Base-by-base conservation (phyloP, 2,113 vertebrate species). In the Xyrauchen texanus region DNA sequence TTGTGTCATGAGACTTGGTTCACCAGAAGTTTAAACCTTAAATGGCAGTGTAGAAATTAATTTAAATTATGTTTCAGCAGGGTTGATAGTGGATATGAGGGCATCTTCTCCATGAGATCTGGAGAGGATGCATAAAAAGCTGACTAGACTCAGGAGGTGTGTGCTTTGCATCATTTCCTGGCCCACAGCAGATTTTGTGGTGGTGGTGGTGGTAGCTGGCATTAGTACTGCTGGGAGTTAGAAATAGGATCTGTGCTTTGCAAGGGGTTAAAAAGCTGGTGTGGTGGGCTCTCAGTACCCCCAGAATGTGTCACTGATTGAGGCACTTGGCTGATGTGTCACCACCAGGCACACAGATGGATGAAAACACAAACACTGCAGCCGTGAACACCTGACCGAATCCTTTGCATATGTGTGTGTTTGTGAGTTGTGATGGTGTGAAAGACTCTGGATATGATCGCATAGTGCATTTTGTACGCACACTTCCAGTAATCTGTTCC, bases 301-400 rank as follows among this genome's bases (percentile, higher is more conserved):
- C 83, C 55, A 80, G 79, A 79, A 79, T 74, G 84, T 89, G 87
- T 84, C 89, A 88, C 82, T 88, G 87, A 89, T 85, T 85, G 91
- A 85, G 85, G 84, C 79, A 85, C 82, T 89, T 88, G 87, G 87
- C 86, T 91, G 90, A 89, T 90, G 89, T 90, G 89, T 87, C 86
- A 89, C 88, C 85, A 88, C 85, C 83, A 86, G 87, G 88, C 88
- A 89, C 85, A 83, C 87, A 92, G 91, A 90, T 91, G 89, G 90
- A 90, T 88, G 81, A 86, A 80, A 87, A 86, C 87, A 87, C 87
- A 87, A 89, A 86, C 87, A 85, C 81, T 79, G 82, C 76, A 66
- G 60, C 66, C 75, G 83, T 64, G 86, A 87, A 83, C 86, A 86
- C 83, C 21, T 34, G 3, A 34, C 21, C 21, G 21, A 34, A 34